A percentile compares a stretch with the other conserved stretches of the same genome.
These are phyloP conservation scores for Lepus townsendii DNA, from an alignment of 2,797 vertebrate genomes.

Conservation along the genomic window DNA sequence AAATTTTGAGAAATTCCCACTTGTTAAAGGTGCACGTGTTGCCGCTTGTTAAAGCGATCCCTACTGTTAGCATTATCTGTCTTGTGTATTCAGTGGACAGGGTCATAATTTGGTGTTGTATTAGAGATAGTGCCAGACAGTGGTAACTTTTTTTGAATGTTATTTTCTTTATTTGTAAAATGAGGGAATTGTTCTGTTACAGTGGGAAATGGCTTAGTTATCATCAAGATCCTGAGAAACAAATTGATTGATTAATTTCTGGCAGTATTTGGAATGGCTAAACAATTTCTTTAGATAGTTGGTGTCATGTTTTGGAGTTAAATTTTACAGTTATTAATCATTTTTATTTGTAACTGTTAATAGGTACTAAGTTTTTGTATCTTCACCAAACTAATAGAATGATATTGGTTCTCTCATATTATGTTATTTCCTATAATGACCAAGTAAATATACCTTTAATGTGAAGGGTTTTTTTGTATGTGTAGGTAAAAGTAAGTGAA, in stretches of 20 bases:
- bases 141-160: background rate
- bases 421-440: background rate
- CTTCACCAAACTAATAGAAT: constrained; percentile 42
- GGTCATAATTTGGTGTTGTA: background rate
- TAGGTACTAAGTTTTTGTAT: constrained; percentile 54
- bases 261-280: background rate
- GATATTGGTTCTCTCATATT: background rate
- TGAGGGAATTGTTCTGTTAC: background rate
- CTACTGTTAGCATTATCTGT: background rate
- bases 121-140: background rate
- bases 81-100: background rate
- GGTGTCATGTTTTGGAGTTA: background rate
- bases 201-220: background rate
- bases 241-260: background rate
- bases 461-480: background rate
- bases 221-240: background rate
- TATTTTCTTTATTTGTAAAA: constrained; percentile 47
- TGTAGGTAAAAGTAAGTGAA: background rate
- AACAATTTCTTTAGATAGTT: background rate
- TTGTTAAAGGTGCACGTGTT: background rate
- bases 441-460: constrained; percentile 4
- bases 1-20: constrained; percentile 15
- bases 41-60: background rate
- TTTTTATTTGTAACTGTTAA: background rate
- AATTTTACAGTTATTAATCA: background rate